A percentile compares a stretch with the other conserved stretches of the same genome.
Conservation (phyloP, 2,888 invertebrate genomes). For the Oligia fasciuncula region DNA sequence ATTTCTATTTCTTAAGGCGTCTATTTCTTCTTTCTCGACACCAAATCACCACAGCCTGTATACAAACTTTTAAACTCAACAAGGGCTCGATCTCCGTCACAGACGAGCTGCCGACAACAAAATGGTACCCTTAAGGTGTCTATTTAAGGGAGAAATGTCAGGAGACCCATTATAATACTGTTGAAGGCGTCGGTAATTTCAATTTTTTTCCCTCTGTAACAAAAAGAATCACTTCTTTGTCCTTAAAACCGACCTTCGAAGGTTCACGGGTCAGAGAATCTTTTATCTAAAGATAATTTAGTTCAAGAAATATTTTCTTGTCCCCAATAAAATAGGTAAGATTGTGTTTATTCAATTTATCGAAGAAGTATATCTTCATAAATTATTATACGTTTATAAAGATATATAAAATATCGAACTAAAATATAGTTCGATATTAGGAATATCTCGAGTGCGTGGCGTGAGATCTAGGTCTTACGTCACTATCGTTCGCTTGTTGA, state of each 20-base stretch:
- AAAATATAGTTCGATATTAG: conserved; percentile 34
- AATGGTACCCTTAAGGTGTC: conserved; percentile 62
- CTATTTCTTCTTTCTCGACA: conserved; percentile 42
- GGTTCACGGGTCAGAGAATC: conserved; percentile 68
- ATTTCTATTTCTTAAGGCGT: conserved; percentile 46
- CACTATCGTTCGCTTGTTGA: conserved; percentile 36
- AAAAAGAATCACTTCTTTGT: conserved; percentile 71
- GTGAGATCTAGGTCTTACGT: conserved; percentile 40
- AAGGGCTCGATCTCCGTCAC: conserved; percentile 58
- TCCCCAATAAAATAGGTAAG: conserved; percentile 61
- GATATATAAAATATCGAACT: not conserved
- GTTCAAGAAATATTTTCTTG: conserved; percentile 64
- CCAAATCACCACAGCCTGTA: conserved; percentile 39
- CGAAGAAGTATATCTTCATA: conserved; percentile 29
- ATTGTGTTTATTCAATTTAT: conserved; percentile 66
- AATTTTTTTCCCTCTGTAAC: conserved; percentile 60
- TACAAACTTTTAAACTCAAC: conserved; percentile 57
- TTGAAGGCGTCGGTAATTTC: conserved; percentile 66
- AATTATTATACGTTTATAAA: conserved; percentile 26
- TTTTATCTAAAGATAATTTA: conserved; percentile 73
- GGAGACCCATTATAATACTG: conserved; percentile 64
- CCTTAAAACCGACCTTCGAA: conserved; percentile 66
- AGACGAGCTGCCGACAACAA: conserved; percentile 61
- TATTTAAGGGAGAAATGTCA: conserved; percentile 68
- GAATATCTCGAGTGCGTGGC: conserved; percentile 49